Conservation (phyloP, 2,888 invertebrate species). For the Stratiomys singularior region DNA sequence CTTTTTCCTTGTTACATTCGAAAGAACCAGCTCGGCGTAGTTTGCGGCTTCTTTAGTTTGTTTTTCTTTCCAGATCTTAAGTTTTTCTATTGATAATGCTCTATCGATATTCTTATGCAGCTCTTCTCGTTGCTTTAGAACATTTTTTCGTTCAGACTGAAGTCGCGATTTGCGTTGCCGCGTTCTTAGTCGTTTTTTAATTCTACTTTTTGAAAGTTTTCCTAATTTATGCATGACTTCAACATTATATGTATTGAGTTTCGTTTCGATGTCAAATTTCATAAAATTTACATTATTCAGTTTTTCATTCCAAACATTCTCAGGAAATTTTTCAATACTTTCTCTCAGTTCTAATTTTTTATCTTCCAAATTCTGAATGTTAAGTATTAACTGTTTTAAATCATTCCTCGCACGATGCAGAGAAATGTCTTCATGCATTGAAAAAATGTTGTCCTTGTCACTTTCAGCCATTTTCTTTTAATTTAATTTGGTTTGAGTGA, state of each 20-base stretch:
- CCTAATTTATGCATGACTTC: no score
- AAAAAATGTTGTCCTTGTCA: background rate
- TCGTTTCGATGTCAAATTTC: background rate
- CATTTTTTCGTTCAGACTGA: slow-evolving; percentile 1
- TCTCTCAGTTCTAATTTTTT: background rate
- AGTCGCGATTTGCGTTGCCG: background rate
- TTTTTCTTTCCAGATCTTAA: slow-evolving; percentile 70
- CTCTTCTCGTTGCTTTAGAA: slow-evolving; percentile 64
- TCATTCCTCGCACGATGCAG: background rate
- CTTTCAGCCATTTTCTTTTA: background rate
- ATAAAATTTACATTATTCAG: background rate
- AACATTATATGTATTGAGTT: background rate
- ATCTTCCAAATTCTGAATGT: slow-evolving; percentile 24
- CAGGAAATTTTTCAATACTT: background rate
- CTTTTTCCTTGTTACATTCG: slow-evolving; percentile 77
- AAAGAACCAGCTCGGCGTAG: slow-evolving; percentile 76
- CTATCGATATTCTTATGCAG: slow-evolving; percentile 73
- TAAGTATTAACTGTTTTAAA: background rate
- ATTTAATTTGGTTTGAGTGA: background rate
- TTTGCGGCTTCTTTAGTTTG: slow-evolving; percentile 74
- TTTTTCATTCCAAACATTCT: background rate
- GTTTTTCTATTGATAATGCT: slow-evolving; percentile 73
- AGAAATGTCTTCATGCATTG: background rate
- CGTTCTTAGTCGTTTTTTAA: background rate
- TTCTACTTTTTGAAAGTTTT: background rate